These are phyloP conservation scores for Camponotus vicinus DNA, from an alignment of 1,140 invertebrate genomes.

Conservation along the genomic window DNA sequence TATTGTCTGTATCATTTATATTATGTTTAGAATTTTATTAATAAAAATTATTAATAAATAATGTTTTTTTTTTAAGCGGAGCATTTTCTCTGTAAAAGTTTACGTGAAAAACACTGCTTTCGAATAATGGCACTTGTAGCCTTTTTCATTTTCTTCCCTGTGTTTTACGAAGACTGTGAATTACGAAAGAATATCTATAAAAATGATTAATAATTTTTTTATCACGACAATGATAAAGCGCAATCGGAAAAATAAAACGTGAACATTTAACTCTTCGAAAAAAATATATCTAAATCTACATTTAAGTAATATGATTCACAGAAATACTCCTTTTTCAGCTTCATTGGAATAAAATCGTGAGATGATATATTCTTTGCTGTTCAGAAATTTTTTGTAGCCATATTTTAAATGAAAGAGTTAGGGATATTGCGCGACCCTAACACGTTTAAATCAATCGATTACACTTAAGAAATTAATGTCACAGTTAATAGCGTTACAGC, in stretches of 20 bases:
- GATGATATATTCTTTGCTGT: not conserved
- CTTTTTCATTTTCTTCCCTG: conserved; percentile 12
- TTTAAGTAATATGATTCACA: conserved; percentile 8
- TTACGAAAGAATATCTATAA: not conserved
- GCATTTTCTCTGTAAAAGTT: conserved; percentile 20
- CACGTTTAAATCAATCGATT: conserved; percentile 6
- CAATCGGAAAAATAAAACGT: conserved; percentile 3
- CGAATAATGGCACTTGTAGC: conserved; percentile 19
- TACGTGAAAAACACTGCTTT: not conserved
- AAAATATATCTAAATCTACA: not conserved
- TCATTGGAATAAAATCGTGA: conserved; percentile 17
- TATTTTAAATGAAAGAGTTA: conserved; percentile 12
- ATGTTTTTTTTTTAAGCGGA: conserved; percentile 37
- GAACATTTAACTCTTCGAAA: not conserved
- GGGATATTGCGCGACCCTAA: not conserved
- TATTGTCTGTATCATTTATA: conserved; percentile 13
- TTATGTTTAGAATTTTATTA: conserved; percentile 22
- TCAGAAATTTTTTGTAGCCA: conserved; percentile 12
- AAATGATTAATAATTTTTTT: conserved; percentile 23
- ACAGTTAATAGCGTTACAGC: conserved; percentile 40
- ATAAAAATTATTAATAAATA: not conserved
- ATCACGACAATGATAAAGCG: not conserved
- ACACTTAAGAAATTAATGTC: conserved; percentile 46
- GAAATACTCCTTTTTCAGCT: conserved; percentile 2
- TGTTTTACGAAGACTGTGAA: not conserved